These are phyloP conservation scores for Bovichtus diacanthus DNA, from an alignment of 2,797 vertebrate genomes.

Conservation along the genomic window DNA sequence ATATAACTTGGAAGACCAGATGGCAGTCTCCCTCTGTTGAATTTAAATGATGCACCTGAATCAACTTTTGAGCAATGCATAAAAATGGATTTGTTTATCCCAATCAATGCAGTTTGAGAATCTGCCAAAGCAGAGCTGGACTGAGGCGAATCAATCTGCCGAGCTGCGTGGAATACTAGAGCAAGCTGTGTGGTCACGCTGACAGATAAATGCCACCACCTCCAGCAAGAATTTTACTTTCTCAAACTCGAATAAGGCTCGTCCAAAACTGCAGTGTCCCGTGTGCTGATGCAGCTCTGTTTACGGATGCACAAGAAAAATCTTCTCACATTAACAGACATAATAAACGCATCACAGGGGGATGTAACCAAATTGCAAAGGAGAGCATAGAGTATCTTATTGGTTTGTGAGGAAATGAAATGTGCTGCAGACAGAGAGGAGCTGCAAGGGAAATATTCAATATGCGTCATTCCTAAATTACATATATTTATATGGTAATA, in stretches of 20 bases:
- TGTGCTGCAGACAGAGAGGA: constrained; percentile 20
- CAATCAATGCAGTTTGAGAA: constrained; percentile 67
- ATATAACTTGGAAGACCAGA: constrained; percentile 55
- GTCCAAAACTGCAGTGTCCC: background rate
- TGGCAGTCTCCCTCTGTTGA: constrained; percentile 47
- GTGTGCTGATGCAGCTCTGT: background rate
- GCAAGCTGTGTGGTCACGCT: constrained; percentile 34
- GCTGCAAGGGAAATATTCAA: constrained; percentile 5
- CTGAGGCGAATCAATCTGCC: constrained; percentile 64
- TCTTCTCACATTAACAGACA: constrained; percentile 20
- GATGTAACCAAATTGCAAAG: constrained; percentile 32
- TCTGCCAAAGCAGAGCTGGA: constrained; percentile 52
- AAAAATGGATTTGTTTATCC: constrained; percentile 70
- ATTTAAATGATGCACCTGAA: constrained; percentile 72
- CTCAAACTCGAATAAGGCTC: constrained; percentile 19
- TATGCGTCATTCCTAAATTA: constrained; percentile 10
- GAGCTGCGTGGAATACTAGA: constrained; percentile 51
- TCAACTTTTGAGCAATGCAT: constrained; percentile 67
- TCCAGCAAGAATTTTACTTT: constrained; percentile 32
- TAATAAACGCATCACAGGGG: constrained; percentile 36
- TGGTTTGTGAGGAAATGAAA: constrained; percentile 21
- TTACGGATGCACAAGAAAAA: background rate
- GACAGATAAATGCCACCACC: constrained; percentile 49
- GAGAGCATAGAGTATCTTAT: constrained; percentile 2
- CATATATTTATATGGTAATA: constrained; percentile 19